Evolutionary conservation across 2,888 invertebrate species (phyloP).

Genomic region (Agrilus cyanescens): DNA sequence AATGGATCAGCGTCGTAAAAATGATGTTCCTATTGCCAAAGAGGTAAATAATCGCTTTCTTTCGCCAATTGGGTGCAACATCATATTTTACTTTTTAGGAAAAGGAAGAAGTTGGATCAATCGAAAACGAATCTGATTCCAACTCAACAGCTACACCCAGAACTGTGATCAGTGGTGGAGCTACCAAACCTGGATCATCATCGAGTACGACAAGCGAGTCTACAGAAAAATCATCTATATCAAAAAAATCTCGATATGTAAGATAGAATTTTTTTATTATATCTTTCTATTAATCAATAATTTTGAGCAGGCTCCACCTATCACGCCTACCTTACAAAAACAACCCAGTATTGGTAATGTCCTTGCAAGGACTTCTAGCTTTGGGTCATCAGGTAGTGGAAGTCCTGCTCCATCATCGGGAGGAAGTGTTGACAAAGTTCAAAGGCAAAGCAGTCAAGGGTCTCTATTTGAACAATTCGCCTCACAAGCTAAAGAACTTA

Average conservation of each 20-base stretch:
- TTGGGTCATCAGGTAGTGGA: conserved; percentile 39
- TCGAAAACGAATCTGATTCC: conserved; percentile 67
- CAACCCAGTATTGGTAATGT: conserved; percentile 50
- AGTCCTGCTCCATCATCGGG: conserved; percentile 30
- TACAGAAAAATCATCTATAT: conserved; percentile 44
- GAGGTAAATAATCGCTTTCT: conserved; percentile 5
- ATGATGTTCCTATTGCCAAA: conserved; percentile 24
- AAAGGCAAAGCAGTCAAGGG: conserved; percentile 69
- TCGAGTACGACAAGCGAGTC: conserved; percentile 41
- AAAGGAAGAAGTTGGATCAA: conserved; percentile 47
- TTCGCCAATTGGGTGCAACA: background rate
- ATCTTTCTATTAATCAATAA: background rate
- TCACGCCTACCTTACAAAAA: conserved; percentile 42
- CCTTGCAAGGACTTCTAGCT: conserved; percentile 51
- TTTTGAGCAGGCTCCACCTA: conserved; percentile 38
- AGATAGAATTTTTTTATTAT: conserved; percentile 13
- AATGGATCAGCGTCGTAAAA: conserved; percentile 37
- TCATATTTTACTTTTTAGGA: conserved; percentile 24
- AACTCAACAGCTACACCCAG: conserved; percentile 63
- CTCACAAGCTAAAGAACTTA: conserved; percentile 78
- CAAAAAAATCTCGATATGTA: conserved; percentile 39
- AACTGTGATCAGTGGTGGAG: conserved; percentile 50
- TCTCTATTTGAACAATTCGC: conserved; percentile 82
- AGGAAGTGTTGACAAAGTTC: conserved; percentile 29
- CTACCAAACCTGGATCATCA: conserved; percentile 38